Evolutionary conservation across 2,113 vertebrate genomes (phyloP), one percentile per base, ranked within the genome.

Genomic region (Sisor rabdophorus): DNA sequence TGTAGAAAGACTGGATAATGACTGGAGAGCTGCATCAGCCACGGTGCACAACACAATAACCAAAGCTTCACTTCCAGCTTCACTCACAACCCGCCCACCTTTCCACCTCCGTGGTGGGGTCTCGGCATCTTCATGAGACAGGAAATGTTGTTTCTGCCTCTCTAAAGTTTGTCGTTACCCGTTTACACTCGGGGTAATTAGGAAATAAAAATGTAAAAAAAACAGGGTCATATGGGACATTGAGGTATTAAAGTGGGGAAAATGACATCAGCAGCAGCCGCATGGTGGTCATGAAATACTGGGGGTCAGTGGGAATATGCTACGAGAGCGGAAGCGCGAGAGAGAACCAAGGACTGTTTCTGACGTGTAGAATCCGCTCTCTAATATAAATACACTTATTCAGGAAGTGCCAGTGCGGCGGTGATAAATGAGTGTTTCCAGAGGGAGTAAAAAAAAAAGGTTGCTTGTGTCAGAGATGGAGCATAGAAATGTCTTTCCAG

Each of bases 371-470:
- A 80, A 85, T 87, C 81, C 84, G 82, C 80, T 72, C 80, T 53
- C 82, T 83, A 84, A 87, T 84, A 75, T 87, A 89, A 87, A 86
- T 86, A 86, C 83, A 85, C 81, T 80, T 81, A 81, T 82, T 81
- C 80, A 85, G 86, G 86, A 87, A 87, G 85, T 84, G 75, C 79
- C 79, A 73, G 74, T 32, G 76, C 78, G 71, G 80, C 74, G 73
- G 79, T 87, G 86, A 89, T 87, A 85, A 84, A 87, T 86, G 83
- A 83, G 81, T 74, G 78, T 76, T 85, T 82, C 85, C 83, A 75
- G 55, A 82, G 82, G 84, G 82, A 81, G 75, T 67, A 6, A 69
- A 50, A 80, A 60, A n/a, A n/a, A n/a, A n/a, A 17, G 48, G 64
- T 56, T 40, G 59, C 48, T 77, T 36, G 9, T 54, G 69, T 52